Evolutionary conservation across 2,888 invertebrate species (phyloP).

Genomic region (Noctua fimbriata): DNA sequence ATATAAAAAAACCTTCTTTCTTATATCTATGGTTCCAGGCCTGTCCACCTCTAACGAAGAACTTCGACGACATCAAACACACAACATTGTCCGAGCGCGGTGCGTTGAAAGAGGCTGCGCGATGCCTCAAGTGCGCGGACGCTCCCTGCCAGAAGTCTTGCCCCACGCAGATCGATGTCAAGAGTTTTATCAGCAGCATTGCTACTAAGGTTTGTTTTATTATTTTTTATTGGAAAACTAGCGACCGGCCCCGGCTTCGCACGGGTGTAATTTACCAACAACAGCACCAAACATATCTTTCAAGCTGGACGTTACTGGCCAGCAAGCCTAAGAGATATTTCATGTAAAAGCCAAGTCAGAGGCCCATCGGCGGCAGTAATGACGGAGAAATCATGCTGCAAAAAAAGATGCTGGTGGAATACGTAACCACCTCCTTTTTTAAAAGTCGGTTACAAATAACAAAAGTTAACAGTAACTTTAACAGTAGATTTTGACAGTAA

Average conservation of each 20-base stretch:
- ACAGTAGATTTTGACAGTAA: no score
- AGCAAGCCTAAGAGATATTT: no score
- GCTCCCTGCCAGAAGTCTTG: conserved; percentile 99
- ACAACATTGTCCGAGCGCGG: conserved; percentile 99
- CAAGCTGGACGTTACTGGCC: not conserved
- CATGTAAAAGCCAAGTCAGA: no score
- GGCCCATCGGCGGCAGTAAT: no score
- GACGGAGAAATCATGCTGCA: no score
- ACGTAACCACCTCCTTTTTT: no score
- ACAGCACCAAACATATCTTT: not conserved
- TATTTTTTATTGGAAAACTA: not conserved
- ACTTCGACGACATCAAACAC: conserved; percentile 99
- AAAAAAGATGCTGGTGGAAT: no score
- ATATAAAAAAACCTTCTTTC: not conserved
- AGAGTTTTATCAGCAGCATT: conserved; percentile 98
- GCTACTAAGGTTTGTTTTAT: conserved; percentile 94
- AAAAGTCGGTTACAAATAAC: not conserved
- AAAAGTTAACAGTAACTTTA: no score
- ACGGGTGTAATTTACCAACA: not conserved
- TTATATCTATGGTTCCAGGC: conserved; percentile 83
- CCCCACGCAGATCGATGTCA: conserved; percentile 99
- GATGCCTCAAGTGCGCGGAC: conserved; percentile 98
- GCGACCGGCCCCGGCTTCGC: not conserved
- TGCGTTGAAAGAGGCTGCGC: conserved; percentile 96
- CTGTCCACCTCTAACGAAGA: conserved; percentile 93